A percentile compares a stretch with the other conserved stretches of the same genome.
Conservation (phyloP, 2,113 vertebrate species). For the Mormoops blainvillei region DNA sequence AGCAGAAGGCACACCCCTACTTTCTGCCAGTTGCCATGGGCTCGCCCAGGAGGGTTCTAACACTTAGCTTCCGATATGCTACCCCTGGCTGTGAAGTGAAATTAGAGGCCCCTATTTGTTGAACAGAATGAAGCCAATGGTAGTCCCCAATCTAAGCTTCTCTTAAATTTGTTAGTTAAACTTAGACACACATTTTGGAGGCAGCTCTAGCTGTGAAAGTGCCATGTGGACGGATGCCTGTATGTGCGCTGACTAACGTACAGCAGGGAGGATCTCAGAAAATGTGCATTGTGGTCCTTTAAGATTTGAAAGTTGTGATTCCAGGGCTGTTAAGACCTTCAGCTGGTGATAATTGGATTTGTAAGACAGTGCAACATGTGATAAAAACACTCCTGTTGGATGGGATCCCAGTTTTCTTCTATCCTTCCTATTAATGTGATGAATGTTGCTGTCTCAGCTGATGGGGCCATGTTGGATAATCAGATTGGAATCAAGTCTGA, state of each 20-base stretch:
- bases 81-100: background rate
- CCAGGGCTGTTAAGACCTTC: slow-evolving; percentile 80
- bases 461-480: slow-evolving; percentile 84
- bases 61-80: background rate
- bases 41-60: background rate
- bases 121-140: background rate
- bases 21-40: background rate
- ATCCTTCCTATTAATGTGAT: slow-evolving; percentile 86
- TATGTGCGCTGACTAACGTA: background rate
- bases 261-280: background rate
- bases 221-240: background rate
- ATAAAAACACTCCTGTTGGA: slow-evolving; percentile 82
- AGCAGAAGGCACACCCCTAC: background rate
- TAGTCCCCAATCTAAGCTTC: background rate
- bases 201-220: background rate
- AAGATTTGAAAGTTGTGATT: slow-evolving; percentile 77
- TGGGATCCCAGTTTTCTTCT: slow-evolving; percentile 82
- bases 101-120: background rate
- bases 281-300: slow-evolving; percentile 71
- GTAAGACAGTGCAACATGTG: slow-evolving; percentile 85
- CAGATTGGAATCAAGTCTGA: slow-evolving; percentile 82
- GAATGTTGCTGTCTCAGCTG: slow-evolving; percentile 84
- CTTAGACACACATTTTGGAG: background rate
- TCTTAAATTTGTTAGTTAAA: background rate
- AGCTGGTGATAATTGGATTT: slow-evolving; percentile 85